A percentile compares a stretch with the other conserved stretches of the same genome.
These are phyloP conservation scores for Beris chalybata DNA, from an alignment of 2,888 invertebrate species.

Conservation along the genomic window DNA sequence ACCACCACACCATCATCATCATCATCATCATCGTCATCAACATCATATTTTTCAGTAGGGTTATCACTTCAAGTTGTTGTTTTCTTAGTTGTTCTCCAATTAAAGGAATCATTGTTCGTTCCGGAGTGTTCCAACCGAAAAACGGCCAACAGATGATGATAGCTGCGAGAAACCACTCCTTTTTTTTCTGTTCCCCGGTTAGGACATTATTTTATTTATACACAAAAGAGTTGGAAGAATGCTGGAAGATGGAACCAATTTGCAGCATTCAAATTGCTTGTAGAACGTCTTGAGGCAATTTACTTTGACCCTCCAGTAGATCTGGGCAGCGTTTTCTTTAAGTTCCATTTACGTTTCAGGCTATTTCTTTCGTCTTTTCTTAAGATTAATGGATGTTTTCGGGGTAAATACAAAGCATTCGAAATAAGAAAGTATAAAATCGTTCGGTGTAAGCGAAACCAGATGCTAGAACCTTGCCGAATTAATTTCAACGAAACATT, in stretches of 20 bases:
- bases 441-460: neutral
- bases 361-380: neutral
- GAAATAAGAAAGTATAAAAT: no score
- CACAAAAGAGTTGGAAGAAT: neutral
- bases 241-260: slow-evolving; percentile 13
- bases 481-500: slow-evolving; percentile 25
- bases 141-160: no score
- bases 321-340: slow-evolving; percentile 1
- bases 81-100: slow-evolving; percentile 18
- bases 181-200: neutral
- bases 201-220: neutral
- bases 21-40: slow-evolving; percentile 18
- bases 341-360: slow-evolving; percentile 10
- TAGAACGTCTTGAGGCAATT: slow-evolving; percentile 23
- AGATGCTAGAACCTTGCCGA: slow-evolving; percentile 17
- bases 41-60: slow-evolving; percentile 28
- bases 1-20: slow-evolving; percentile 25
- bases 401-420: no score
- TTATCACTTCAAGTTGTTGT: slow-evolving; percentile 26
- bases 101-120: slow-evolving; percentile 16
- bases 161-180: slow-evolving; percentile 1
- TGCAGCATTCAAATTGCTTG: slow-evolving; percentile 20
- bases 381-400: neutral
- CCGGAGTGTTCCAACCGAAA: neutral
- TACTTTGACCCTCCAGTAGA: slow-evolving; percentile 13